These are phyloP conservation scores for Cordylochernes scorpioides DNA, from an alignment of 2,888 invertebrate genomes.

Conservation along the genomic window DNA sequence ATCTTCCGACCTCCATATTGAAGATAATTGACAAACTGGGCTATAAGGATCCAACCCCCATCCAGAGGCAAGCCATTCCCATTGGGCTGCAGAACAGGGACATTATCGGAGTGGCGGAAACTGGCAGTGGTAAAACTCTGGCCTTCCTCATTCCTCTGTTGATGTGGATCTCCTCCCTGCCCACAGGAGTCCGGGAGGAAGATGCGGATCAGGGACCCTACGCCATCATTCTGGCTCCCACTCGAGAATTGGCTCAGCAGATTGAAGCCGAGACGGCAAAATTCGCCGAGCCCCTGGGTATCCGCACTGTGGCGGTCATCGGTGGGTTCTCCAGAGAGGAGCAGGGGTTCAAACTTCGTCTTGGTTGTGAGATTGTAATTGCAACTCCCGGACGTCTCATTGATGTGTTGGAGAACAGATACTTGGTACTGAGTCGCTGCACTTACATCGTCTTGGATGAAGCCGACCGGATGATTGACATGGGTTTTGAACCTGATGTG, in stretches of 20 bases:
- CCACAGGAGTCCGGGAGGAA: conserved; percentile 35
- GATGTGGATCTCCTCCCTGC: conserved; percentile 89
- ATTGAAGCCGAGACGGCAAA: conserved; percentile 97
- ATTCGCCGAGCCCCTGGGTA: conserved; percentile 74
- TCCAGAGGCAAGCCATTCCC: conserved; percentile 95
- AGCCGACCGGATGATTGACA: conserved; percentile 96
- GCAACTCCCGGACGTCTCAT: conserved; percentile 97
- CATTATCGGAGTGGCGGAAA: conserved; percentile 97
- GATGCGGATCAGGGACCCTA: conserved; percentile 53
- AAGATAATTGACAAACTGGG: conserved; percentile 83
- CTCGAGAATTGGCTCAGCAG: conserved; percentile 95
- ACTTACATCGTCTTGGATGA: conserved; percentile 63
- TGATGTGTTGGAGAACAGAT: conserved; percentile 91
- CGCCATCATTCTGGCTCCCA: conserved; percentile 93
- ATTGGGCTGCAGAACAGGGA: conserved; percentile 51
- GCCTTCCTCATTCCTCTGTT: conserved; percentile 90
- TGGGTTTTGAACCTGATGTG: conserved; percentile 92
- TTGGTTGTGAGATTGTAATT: conserved; percentile 98
- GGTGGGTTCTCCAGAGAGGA: conserved; percentile 70
- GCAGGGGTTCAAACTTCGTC: conserved; percentile 77
- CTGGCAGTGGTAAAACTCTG: conserved; percentile 92
- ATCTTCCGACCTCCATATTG: conserved; percentile 59
- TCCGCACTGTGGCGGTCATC: conserved; percentile 89
- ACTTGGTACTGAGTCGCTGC: conserved; percentile 82
- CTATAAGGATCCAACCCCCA: conserved; percentile 93